phyloP scores from a whole-genome alignment of 2,888 invertebrate genomes.

The Gisinianus flammeolus region DNA sequence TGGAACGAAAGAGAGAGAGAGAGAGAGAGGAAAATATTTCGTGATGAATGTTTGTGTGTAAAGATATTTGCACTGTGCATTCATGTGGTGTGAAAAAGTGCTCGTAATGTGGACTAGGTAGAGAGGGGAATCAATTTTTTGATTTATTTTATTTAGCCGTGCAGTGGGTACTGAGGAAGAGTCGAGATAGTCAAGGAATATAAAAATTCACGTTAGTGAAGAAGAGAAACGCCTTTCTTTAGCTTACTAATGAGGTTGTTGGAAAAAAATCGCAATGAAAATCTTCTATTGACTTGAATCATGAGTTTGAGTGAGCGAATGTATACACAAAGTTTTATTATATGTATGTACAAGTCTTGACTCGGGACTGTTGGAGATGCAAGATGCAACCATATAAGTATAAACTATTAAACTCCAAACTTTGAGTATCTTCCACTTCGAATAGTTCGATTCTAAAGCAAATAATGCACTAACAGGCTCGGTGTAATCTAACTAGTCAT shows the following conservation, averaged over 20 bases:
- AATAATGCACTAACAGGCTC: neutral
- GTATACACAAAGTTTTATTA: neutral
- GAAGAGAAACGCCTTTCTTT: slow-evolving; percentile 18
- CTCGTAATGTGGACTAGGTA: neutral
- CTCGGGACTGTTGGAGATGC: neutral
- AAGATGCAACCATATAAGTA: slow-evolving; percentile 12
- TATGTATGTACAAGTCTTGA: neutral
- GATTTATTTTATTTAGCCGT: slow-evolving; percentile 22
- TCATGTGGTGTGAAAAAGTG: neutral
- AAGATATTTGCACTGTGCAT: neutral
- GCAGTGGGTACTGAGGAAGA: neutral
- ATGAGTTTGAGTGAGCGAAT: neutral
- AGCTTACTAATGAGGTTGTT: slow-evolving; percentile 13
- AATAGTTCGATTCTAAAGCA: neutral
- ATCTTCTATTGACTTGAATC: slow-evolving; percentile 6
- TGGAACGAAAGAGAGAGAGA: neutral
- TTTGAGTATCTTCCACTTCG: neutral
- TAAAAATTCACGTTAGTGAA: slow-evolving; percentile 11
- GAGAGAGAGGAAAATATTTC: neutral
- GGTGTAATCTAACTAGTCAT: too few relatives aligned
- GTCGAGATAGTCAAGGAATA: neutral
- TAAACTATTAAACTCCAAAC: slow-evolving; percentile 5
- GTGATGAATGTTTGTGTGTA: neutral
- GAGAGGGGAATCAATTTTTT: slow-evolving; percentile 14
- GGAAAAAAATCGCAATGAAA: slow-evolving; percentile 24